A percentile compares a stretch with the other conserved stretches of the same genome.
Evolutionary conservation across 2,797 vertebrate species (phyloP).

Genomic region (Centroberyx gerrardi): DNA sequence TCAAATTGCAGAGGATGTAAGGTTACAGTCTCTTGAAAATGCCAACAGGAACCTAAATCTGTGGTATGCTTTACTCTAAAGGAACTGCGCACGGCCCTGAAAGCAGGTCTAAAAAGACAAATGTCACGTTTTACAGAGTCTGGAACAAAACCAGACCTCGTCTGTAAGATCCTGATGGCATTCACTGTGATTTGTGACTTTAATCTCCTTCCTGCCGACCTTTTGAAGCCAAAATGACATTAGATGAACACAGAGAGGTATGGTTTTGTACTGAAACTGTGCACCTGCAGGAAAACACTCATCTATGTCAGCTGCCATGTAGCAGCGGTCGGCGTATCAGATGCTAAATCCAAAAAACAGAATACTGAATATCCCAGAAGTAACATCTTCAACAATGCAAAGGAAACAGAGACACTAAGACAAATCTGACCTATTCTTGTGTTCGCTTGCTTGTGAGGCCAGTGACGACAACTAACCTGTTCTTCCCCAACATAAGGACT

Average conservation of each 20-base stretch:
- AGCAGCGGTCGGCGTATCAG: slow-evolving; percentile 6
- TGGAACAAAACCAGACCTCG: slow-evolving; percentile 35
- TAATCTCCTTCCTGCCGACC: slow-evolving; percentile 31
- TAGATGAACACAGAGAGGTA: slow-evolving; percentile 22
- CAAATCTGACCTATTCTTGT: neutral
- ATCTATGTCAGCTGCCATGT: slow-evolving; percentile 17
- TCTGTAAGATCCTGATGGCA: slow-evolving; percentile 35
- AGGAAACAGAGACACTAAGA: neutral
- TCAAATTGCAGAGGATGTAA: slow-evolving; percentile 36
- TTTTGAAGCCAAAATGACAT: slow-evolving; percentile 34
- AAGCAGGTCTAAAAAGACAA: slow-evolving; percentile 32
- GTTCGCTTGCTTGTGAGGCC: no score
- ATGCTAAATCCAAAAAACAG: slow-evolving; percentile 22
- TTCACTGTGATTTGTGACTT: slow-evolving; percentile 46
- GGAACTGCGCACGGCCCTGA: slow-evolving; percentile 11
- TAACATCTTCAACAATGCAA: neutral
- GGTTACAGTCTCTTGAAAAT: slow-evolving; percentile 48
- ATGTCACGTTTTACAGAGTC: slow-evolving; percentile 38
- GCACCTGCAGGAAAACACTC: slow-evolving; percentile 24
- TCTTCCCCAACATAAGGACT: slow-evolving; percentile 94
- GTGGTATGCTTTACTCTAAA: slow-evolving; percentile 24
- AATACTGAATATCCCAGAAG: neutral
- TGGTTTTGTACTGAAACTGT: slow-evolving; percentile 12
- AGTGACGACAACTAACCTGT: slow-evolving; percentile 87
- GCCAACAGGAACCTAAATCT: slow-evolving; percentile 46